Percentiles rank a stretch among this genome's conserved stretches.
Evolutionary conservation across 1,140 invertebrate genomes (phyloP).

Genomic region (Dryas iulia): DNA sequence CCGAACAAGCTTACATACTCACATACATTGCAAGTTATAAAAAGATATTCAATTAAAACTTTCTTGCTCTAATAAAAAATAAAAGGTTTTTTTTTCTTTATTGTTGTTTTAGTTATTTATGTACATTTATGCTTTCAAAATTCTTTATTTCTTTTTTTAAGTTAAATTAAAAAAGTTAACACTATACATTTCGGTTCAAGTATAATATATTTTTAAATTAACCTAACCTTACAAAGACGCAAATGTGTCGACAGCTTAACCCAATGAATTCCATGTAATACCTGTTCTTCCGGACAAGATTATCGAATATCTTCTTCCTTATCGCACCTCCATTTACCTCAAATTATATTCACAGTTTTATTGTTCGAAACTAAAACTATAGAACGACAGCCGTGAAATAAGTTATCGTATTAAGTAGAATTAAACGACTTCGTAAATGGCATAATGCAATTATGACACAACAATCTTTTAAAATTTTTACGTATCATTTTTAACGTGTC

Average conservation of each 20-base stretch:
- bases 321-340: conserved; percentile 29
- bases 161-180: too few species aligned
- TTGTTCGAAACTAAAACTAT: conserved; percentile 11
- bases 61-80: too few species aligned
- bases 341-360: conserved; percentile 39
- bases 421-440: not conserved
- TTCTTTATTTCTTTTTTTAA: too few species aligned
- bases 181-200: too few species aligned
- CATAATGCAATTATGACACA: not conserved
- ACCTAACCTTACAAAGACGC: not conserved
- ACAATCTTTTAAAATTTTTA: not conserved
- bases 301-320: conserved; percentile 38
- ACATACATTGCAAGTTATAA: too few species aligned
- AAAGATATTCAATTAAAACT: too few species aligned
- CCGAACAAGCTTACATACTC: too few species aligned
- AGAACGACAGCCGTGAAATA: conserved; percentile 3
- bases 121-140: too few species aligned
- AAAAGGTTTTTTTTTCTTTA: too few species aligned
- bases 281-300: conserved; percentile 40
- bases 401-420: not conserved
- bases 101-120: too few species aligned
- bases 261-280: conserved; percentile 27
- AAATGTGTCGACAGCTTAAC: conserved; percentile 29
- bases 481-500: not conserved
- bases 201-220: not conserved